These are phyloP conservation scores for Tragelaphus imberbis DNA, from an alignment of 2,113 vertebrate genomes.

Conservation along the genomic window DNA sequence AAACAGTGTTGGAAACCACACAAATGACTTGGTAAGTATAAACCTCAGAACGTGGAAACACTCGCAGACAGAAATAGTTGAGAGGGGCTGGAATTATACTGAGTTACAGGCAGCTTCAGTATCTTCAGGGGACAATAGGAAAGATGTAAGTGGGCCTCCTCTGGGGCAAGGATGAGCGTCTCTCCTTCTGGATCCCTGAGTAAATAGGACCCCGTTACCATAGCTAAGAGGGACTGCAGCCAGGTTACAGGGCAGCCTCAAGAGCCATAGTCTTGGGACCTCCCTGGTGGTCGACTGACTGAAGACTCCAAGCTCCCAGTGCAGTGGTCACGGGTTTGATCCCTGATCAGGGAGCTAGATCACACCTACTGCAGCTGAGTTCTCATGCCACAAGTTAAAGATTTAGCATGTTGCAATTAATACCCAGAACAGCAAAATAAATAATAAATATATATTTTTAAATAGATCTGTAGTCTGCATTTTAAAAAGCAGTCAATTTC, in stretches of 20 bases:
- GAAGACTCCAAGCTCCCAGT: not conserved
- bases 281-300: not conserved
- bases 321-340: not conserved
- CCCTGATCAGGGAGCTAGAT: not conserved
- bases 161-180: accelerated
- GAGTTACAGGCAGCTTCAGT: not conserved
- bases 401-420: not conserved
- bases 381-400: not conserved
- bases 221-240: no score
- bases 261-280: not conserved
- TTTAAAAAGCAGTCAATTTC: not conserved
- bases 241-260: not conserved
- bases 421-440: not conserved
- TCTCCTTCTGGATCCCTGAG: not conserved
- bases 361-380: not conserved
- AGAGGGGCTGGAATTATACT: not conserved
- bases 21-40: not conserved
- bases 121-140: accelerated
- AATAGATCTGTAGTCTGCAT: not conserved
- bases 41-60: not conserved
- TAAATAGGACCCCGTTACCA: no score
- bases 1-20: not conserved
- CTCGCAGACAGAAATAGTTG: not conserved
- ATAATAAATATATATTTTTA: not conserved
- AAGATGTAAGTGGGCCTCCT: not conserved